These are phyloP conservation scores for Polydrusus cervinus DNA, from an alignment of 2,888 invertebrate species.

Conservation along the genomic window DNA sequence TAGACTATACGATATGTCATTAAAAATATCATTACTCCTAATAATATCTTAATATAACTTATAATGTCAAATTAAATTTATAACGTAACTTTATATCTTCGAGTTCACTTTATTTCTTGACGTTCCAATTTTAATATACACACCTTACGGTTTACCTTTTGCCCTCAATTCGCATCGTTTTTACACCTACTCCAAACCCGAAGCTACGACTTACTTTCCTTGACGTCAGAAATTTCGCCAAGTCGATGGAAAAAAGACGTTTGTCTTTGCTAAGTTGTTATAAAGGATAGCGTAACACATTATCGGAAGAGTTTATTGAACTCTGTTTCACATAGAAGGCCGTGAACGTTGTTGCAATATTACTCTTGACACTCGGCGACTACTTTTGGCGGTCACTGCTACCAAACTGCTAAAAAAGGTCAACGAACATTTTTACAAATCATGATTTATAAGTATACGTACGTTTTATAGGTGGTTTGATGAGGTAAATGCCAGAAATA, in stretches of 20 bases:
- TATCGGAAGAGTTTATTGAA: constrained; percentile 69
- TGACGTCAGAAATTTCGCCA: constrained; percentile 45
- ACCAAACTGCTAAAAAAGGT: constrained; percentile 44
- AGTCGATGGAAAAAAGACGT: constrained; percentile 36
- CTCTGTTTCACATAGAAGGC: constrained; percentile 62
- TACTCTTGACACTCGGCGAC: constrained; percentile 57
- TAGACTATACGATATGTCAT: not conserved
- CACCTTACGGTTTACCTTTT: constrained; percentile 71
- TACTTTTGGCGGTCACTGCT: constrained; percentile 63
- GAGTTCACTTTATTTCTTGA: constrained; percentile 16
- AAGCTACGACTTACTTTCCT: constrained; percentile 59
- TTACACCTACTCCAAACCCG: constrained; percentile 69
- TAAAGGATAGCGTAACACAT: constrained; percentile 70
- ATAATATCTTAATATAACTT: not conserved
- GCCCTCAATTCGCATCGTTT: constrained; percentile 71
- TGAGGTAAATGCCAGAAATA: not conserved
- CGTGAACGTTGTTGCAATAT: constrained; percentile 61
- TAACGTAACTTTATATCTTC: not conserved
- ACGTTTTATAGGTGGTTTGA: not conserved
- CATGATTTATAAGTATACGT: constrained; percentile 21
- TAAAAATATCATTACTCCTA: not conserved
- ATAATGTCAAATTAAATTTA: not conserved
- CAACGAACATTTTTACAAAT: constrained; percentile 36
- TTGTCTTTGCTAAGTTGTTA: constrained; percentile 54
- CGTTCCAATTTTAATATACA: constrained; percentile 52